Conservation (phyloP, 2,113 vertebrate species). For the Ceyx melanurus region DNA sequence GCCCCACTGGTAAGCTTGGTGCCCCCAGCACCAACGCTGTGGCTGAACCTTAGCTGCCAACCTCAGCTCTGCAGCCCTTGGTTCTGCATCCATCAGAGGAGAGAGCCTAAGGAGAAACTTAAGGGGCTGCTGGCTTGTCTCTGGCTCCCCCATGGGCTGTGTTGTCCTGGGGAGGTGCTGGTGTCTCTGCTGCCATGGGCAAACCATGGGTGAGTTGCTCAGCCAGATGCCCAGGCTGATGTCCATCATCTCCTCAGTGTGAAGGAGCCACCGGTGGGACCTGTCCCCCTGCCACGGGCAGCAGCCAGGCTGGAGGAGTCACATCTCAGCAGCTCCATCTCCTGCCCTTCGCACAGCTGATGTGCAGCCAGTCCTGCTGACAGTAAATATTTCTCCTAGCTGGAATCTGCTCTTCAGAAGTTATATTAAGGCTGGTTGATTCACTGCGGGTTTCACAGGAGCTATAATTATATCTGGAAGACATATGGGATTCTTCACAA, state of each 20-base stretch:
- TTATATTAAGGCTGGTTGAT: background rate
- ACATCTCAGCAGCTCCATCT: background rate
- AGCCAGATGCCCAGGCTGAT: background rate
- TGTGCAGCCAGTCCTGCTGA: accelerated
- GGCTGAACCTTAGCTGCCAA: background rate
- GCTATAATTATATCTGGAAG: background rate
- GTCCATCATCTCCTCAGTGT: background rate
- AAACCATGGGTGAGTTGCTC: accelerated
- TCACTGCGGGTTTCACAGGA: background rate
- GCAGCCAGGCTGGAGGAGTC: background rate
- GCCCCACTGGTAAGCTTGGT: accelerated
- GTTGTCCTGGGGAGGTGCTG: background rate
- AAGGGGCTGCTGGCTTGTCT: background rate
- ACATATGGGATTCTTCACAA: background rate
- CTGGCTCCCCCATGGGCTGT: accelerated
- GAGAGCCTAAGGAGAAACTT: accelerated
- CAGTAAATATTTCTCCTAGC: background rate
- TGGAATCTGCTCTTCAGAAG: background rate
- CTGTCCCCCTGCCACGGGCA: accelerated
- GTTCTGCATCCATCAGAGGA: background rate
- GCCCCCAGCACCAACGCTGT: accelerated
- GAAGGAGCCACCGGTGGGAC: background rate
- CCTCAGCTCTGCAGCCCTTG: background rate
- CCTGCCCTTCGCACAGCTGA: background rate
- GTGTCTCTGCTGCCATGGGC: background rate